Conservation (phyloP, 2,888 invertebrate species). For the Aspidapion aeneum region DNA sequence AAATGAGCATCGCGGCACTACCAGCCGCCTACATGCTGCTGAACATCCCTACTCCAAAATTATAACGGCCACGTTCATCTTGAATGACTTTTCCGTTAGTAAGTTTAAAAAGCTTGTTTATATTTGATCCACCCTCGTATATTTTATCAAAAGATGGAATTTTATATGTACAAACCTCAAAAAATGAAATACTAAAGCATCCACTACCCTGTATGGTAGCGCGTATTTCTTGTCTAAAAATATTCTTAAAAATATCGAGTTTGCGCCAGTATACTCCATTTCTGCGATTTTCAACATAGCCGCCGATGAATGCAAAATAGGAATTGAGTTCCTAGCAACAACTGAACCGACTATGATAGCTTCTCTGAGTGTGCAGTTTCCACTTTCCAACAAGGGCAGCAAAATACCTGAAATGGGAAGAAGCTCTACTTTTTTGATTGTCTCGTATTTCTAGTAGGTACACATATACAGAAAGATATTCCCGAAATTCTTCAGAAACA, state of each 20-base stretch:
- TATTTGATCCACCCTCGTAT: too few relatives aligned
- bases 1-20: too few relatives aligned
- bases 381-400: slow-evolving; percentile 74
- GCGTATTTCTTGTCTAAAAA: slow-evolving; percentile 98
- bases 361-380: slow-evolving; percentile 92
- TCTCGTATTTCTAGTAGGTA: too few relatives aligned
- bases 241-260: slow-evolving; percentile 90
- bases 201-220: slow-evolving; percentile 90
- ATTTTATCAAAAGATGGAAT: too few relatives aligned
- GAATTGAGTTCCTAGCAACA: slow-evolving; percentile 86
- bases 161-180: slow-evolving; percentile 68
- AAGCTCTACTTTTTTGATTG: too few relatives aligned
- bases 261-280: slow-evolving; percentile 96
- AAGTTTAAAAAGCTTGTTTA: too few relatives aligned
- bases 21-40: too few relatives aligned
- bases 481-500: too few relatives aligned
- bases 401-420: slow-evolving; percentile 52
- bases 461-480: too few relatives aligned
- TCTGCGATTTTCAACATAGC: slow-evolving; percentile 94
- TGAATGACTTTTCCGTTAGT: too few relatives aligned
- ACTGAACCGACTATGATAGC: slow-evolving; percentile 94
- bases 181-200: slow-evolving; percentile 93
- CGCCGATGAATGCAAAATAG: slow-evolving; percentile 92
- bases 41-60: too few relatives aligned
- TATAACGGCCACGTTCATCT: too few relatives aligned